phyloP scores from a whole-genome alignment of 1,140 invertebrate species.

The Pomacea maculata region DNA sequence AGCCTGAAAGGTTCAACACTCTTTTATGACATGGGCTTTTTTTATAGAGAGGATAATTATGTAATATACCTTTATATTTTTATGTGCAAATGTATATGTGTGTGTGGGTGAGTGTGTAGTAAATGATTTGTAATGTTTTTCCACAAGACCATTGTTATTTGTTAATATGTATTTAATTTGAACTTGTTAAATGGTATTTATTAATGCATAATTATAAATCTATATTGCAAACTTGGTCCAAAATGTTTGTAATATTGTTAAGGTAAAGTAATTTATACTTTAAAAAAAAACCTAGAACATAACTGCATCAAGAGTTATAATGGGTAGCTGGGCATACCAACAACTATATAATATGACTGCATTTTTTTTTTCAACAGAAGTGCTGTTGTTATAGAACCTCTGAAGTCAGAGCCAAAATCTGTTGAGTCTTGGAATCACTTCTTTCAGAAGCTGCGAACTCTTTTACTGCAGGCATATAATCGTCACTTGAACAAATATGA shows the following conservation, averaged over 20 bases:
- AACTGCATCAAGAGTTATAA: no score
- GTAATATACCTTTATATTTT: not conserved
- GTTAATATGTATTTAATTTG: no score
- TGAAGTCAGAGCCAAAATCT: conserved; percentile 86
- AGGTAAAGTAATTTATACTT: no score
- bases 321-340: no score
- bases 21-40: not conserved
- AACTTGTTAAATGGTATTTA: no score
- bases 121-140: no score
- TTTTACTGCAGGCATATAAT: conserved; percentile 88
- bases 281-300: no score
- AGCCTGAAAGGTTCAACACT: conserved; percentile 75
- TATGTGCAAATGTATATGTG: not conserved
- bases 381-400: conserved; percentile 88
- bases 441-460: conserved; percentile 81
- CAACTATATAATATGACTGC: no score
- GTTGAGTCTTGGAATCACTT: conserved; percentile 89
- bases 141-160: no score
- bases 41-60: not conserved
- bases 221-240: no score
- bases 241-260: not conserved
- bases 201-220: no score
- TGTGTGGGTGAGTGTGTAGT: not conserved
- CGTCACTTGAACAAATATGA: conserved; percentile 79
- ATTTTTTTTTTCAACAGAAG: conserved; percentile 73